Evolutionary conservation across 2,888 invertebrate species (phyloP).

Genomic region (Drosophila rellima): DNA sequence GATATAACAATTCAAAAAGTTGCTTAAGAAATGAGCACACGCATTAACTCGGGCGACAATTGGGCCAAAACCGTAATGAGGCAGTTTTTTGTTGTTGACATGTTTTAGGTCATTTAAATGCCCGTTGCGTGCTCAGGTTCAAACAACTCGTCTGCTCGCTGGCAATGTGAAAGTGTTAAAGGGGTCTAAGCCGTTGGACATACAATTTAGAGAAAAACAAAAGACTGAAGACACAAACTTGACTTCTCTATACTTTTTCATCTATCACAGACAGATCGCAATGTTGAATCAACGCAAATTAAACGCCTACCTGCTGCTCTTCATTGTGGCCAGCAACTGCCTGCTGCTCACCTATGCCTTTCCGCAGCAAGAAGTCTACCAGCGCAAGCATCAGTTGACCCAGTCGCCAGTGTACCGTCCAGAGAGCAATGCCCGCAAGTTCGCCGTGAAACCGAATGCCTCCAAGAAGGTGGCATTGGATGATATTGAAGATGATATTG

Average conservation of each 20-base stretch:
- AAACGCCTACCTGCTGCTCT: constrained; percentile 90
- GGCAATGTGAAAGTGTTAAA: constrained; percentile 59
- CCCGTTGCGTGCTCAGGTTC: constrained; percentile 51
- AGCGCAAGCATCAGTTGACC: constrained; percentile 68
- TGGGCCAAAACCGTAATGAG: constrained; percentile 47
- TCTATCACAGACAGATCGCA: constrained; percentile 77
- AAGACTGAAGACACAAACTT: constrained; percentile 68
- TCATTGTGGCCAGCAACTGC: constrained; percentile 89
- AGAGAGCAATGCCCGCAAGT: constrained; percentile 88
- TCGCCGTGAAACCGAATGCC: constrained; percentile 95
- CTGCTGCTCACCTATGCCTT: constrained; percentile 90
- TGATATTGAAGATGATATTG: constrained; percentile 92
- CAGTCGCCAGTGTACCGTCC: constrained; percentile 79
- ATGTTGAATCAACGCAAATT: constrained; percentile 89
- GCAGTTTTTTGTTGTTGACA: background rate
- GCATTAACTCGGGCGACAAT: constrained; percentile 20
- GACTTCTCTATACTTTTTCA: constrained; percentile 8
- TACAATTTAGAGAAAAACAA: constrained; percentile 23
- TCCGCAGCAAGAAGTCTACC: constrained; percentile 86
- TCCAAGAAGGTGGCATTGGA: constrained; percentile 94
- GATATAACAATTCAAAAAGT: background rate
- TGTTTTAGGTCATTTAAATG: constrained; percentile 52
- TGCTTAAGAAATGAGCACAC: constrained; percentile 6
- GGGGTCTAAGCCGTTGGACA: background rate
- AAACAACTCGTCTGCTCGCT: constrained; percentile 39